phyloP scores from a whole-genome alignment of 2,888 invertebrate genomes.

The Hermaeophaga mercurialis region DNA sequence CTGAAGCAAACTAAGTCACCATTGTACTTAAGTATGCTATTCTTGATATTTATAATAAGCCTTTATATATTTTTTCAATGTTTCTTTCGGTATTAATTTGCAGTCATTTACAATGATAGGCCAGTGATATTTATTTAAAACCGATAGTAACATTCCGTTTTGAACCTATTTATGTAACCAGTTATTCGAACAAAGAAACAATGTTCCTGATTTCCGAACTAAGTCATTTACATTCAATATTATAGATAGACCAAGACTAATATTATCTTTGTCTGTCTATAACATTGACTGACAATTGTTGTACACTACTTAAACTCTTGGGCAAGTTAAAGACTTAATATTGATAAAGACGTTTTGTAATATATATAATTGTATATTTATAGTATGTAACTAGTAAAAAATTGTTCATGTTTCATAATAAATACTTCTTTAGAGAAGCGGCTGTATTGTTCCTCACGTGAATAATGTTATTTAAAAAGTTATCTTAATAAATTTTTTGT shows the following conservation, averaged over 20 bases:
- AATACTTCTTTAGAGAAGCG: constrained; percentile 54
- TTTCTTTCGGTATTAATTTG: constrained; percentile 38
- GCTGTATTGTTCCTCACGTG: constrained; percentile 57
- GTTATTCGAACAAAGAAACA: constrained; percentile 54
- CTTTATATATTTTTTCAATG: constrained; percentile 36
- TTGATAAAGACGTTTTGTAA: constrained; percentile 57
- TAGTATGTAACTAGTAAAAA: constrained; percentile 56
- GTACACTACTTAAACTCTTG: constrained; percentile 53
- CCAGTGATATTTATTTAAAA: constrained; percentile 31
- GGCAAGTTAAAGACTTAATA: constrained; percentile 56
- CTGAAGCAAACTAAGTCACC: constrained; percentile 53
- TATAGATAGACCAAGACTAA: constrained; percentile 35
- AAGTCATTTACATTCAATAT: constrained; percentile 54
- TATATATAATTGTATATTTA: constrained; percentile 56
- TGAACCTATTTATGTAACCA: constrained; percentile 41
- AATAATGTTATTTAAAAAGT: constrained; percentile 56
- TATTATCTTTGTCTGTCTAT: constrained; percentile 35
- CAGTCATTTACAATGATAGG: constrained; percentile 29
- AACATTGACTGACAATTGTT: constrained; percentile 47
- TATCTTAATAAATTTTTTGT: constrained; percentile 57
- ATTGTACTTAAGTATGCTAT: constrained; percentile 47
- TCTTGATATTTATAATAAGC: constrained; percentile 42
- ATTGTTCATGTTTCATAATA: constrained; percentile 57
- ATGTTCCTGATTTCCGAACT: constrained; percentile 58
- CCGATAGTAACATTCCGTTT: constrained; percentile 30